A percentile compares a stretch with the other conserved stretches of the same genome.
Evolutionary conservation across 2,113 vertebrate genomes (phyloP).

Genomic region (Gila orcuttii): DNA sequence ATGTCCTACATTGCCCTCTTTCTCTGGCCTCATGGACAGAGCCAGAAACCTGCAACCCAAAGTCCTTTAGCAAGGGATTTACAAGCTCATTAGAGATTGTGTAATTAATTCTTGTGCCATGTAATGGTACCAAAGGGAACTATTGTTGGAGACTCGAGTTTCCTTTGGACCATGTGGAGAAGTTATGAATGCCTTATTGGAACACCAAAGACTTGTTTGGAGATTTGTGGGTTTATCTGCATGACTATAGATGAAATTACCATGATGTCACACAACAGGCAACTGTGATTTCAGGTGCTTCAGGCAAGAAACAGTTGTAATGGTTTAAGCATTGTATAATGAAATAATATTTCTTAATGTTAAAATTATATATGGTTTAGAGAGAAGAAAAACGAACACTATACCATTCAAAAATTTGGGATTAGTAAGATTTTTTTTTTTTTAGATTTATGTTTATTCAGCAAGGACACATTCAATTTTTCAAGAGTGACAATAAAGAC

Average conservation of each 20-base stretch:
- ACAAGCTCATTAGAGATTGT: constrained; percentile 33
- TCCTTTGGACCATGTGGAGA: constrained; percentile 3
- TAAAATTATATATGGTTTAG: background rate
- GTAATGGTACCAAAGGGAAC: constrained; percentile 8
- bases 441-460: too few relatives aligned
- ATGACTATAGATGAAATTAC: background rate
- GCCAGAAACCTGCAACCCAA: background rate
- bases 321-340: background rate
- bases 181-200: constrained; percentile 16
- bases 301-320: background rate
- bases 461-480: background rate
- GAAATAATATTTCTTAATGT: background rate
- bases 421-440: too few relatives aligned
- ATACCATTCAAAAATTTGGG: background rate
- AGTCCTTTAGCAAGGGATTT: constrained; percentile 9
- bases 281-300: background rate
- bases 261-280: background rate
- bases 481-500: background rate
- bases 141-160: constrained; percentile 16
- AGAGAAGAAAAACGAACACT: background rate
- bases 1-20: background rate
- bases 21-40: background rate
- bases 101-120: constrained; percentile 23
- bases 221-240: background rate
- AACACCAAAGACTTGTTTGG: background rate